phyloP scores from a whole-genome alignment of 2,888 invertebrate species.

The Agonopterix alstromeriana region DNA sequence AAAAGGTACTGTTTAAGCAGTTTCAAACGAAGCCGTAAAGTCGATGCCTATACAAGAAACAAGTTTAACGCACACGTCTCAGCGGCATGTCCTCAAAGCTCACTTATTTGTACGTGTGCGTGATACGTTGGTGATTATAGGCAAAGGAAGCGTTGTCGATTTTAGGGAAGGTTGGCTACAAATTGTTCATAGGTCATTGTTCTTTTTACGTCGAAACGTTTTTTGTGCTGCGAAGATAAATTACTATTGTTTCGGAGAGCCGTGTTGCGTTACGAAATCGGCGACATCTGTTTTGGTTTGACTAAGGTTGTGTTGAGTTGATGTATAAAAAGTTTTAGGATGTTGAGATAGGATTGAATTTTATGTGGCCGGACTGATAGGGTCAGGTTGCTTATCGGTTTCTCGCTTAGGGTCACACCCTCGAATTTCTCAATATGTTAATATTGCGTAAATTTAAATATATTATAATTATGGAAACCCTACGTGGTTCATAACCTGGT shows the following conservation, averaged over 20 bases:
- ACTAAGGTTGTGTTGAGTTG: not conserved
- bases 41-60: not conserved
- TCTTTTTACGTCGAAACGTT: constrained; percentile 51
- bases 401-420: too few species aligned
- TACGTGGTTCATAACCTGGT: too few species aligned
- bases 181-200: constrained; percentile 70
- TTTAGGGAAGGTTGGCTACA: constrained; percentile 66
- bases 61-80: not conserved
- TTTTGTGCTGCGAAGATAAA: constrained; percentile 56
- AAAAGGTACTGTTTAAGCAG: not conserved
- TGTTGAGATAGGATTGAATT: too few species aligned
- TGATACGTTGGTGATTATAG: constrained; percentile 40
- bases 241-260: constrained; percentile 45
- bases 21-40: not conserved
- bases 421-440: too few species aligned
- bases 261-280: constrained; percentile 29
- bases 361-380: too few species aligned
- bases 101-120: constrained; percentile 34
- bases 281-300: constrained; percentile 20
- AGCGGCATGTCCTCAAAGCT: constrained; percentile 6
- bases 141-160: constrained; percentile 69
- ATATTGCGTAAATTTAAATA: too few species aligned
- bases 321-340: too few species aligned
- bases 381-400: too few species aligned
- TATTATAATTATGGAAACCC: too few species aligned